Evolutionary conservation across 1,140 invertebrate genomes (phyloP).

Genomic region (Formica selysi): DNA sequence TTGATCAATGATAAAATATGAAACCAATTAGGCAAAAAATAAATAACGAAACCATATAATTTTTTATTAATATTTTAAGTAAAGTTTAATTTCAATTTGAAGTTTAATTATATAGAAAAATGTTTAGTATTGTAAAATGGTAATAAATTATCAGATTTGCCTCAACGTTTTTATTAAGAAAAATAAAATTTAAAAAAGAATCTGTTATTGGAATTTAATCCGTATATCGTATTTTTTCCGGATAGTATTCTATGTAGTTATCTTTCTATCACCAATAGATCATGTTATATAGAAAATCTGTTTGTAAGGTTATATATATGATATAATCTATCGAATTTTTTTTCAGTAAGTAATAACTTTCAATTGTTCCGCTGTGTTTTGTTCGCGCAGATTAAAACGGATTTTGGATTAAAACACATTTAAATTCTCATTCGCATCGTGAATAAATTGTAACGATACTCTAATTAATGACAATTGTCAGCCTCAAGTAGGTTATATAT

Average conservation of each 20-base stretch:
- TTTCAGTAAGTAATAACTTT: neutral
- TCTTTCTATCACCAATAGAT: neutral
- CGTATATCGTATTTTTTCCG: neutral
- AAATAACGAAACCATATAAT: neutral
- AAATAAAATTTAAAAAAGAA: neutral
- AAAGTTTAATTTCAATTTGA: conserved; percentile 6
- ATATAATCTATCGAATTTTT: neutral
- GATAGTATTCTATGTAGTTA: neutral
- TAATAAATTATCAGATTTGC: neutral
- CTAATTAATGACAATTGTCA: conserved; percentile 40
- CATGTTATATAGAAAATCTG: neutral
- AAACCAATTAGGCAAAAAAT: neutral
- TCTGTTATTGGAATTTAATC: neutral
- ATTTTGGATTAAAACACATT: conserved; percentile 12
- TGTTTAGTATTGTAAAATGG: neutral
- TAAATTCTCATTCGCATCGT: conserved; percentile 21
- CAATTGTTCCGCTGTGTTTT: conserved; percentile 5
- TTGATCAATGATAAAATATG: neutral
- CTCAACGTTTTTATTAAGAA: neutral
- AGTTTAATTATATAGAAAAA: conserved; percentile 3
- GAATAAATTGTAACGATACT: neutral
- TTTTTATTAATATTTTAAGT: conserved; percentile 21
- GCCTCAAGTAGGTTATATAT: neutral
- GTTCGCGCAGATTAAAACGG: conserved; percentile 12
- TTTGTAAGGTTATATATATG: neutral